Evolutionary conservation across 2,888 invertebrate species (phyloP), one percentile per base, ranked within the genome.

Genomic region (Lasioglossum oenotherae): DNA sequence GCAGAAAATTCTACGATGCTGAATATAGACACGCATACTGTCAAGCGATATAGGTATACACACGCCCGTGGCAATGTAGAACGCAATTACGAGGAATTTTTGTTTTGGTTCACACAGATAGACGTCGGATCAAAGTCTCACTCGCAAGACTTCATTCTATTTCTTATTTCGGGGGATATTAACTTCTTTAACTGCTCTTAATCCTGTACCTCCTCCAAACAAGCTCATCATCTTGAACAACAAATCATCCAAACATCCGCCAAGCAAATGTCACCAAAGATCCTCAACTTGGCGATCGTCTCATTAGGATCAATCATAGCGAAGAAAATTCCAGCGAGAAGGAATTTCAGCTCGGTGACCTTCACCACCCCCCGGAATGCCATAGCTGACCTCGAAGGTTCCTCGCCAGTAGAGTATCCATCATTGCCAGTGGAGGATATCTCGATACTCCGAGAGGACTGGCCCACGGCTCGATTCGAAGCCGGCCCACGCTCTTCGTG

Each of bases 401-500:
- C 71, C 23, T 38, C 71, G 41, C 71, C 41, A 3, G 38, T 12
- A 1, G 4, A 14, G 38, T 71, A 71, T 41, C 38, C 71, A 71
- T 71, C 67, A 35, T 19, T 19, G 19, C 67, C 38, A 38, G 35
- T 1, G 35, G 67, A 69, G 67, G 27, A 64, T 27, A 64, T 27
- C 64, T 64, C 64, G 64, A 64, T 27, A 31, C 64, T 6, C 31
- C 16, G 64, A 6, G 72, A 46, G 72, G 72, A 44, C 72, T 41
- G 72, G 44, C 31, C 27, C 46, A n/a, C 41, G 14, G 16, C 12
- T 64, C 16, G 69, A 77, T 53, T 41, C 41, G 12, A 78, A 14
- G 38, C 31, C 41, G 27, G 23, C 83, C 74, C 35, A 78, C 60
- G 77, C 74, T 74, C 73, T 41, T 44, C 41, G n/a, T 60, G 72